A percentile compares a stretch with the other conserved stretches of the same genome.
phyloP scores from a whole-genome alignment of 2,113 vertebrate species.

The Dicerorhinus sumatrensis region DNA sequence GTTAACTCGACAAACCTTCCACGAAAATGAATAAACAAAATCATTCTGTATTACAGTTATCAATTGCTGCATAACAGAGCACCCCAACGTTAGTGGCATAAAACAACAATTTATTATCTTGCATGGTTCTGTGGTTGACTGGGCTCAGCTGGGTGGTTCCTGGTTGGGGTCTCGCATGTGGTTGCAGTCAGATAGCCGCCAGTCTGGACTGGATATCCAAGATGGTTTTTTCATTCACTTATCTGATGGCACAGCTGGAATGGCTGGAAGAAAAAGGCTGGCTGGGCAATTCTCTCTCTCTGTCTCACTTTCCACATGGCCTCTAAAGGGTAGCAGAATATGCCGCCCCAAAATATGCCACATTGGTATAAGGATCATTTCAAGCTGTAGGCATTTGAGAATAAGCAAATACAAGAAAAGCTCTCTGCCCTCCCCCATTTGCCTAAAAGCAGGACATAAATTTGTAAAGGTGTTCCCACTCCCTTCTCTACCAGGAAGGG shows the following conservation, averaged over 20 bases:
- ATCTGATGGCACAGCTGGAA: background rate
- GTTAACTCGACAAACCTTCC: background rate
- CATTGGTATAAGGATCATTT: background rate
- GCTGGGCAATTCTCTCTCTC: background rate
- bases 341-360: background rate
- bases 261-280: background rate
- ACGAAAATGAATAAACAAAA: constrained; percentile 4
- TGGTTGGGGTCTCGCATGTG: background rate
- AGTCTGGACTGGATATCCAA: background rate
- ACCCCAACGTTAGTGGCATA: background rate
- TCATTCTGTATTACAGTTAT: background rate
- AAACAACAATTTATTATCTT: background rate
- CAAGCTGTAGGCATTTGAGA: background rate
- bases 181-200: background rate
- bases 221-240: background rate
- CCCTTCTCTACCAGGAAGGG: background rate
- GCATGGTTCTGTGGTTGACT: background rate
- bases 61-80: background rate
- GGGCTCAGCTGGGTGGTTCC: background rate
- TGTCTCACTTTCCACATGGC: background rate
- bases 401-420: background rate
- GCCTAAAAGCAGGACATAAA: background rate
- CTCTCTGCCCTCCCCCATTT: background rate
- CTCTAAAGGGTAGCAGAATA: background rate
- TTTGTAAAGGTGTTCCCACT: background rate